Base-by-base conservation (phyloP, 2,797 vertebrate genomes). In the Lindbergichthys nudifrons region DNA sequence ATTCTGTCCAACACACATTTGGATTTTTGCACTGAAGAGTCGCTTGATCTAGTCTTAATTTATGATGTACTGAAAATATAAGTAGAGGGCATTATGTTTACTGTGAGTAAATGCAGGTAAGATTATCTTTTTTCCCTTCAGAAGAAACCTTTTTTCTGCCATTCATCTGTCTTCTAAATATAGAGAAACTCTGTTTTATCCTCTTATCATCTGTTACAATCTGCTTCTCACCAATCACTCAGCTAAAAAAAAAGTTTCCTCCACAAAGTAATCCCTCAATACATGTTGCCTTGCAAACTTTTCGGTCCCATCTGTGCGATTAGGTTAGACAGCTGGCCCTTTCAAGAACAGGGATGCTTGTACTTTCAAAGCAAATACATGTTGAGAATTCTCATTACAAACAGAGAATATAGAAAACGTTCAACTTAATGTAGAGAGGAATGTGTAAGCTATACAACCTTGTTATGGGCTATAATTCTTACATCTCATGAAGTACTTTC, bases 141-240 rank as follows among this genome's bases (percentile, higher is more conserved):
- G 23, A 61, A 45, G 26, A 46, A 23, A 53, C 10, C 18, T 47
- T 61, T 67, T 5, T 50, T 9, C 51, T 51, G 36, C 5, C 4
- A 57, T 46, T 57, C 3, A 58, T 62, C 26, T 0, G 5, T 32
- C 21, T 36, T 36, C 32, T 32, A 32, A 32, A 32, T 32, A 32
- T 32, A 32, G 32, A 32, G 32, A 7, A 32, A 61, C 12, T 53
- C n/a, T 59, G 13, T 66, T 66, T 66, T n/a, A 65, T 65, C 36
- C 15, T 66, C 50, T 45, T 54, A 50, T 65, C 16, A 54, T 36
- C 32, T 36, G 32, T 9, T 36, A 36, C 32, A 9, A 54, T 65
- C 56, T 30, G 21, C 42, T 65, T 66, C 48, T 13, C 11, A 10
- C 3, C 12, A 19, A 6, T 56, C 69, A 36, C 58, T 39, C 60